phyloP scores from a whole-genome alignment of 2,797 vertebrate genomes.

The Coregonus ussuriensis region DNA sequence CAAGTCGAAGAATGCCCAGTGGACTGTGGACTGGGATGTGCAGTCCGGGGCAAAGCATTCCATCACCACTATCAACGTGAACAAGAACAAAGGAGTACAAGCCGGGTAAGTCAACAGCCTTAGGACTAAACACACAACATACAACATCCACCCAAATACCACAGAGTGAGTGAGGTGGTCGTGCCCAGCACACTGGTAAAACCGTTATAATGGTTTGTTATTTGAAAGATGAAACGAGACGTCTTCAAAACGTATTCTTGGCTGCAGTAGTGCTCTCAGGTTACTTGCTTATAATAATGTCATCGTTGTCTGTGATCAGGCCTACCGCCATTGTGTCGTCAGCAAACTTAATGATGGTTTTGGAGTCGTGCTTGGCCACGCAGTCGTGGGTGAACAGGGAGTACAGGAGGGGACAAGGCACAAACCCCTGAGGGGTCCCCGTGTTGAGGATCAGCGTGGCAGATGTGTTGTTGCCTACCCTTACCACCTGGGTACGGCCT shows the following conservation, averaged over 20 bases:
- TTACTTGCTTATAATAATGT: background rate
- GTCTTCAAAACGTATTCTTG: background rate
- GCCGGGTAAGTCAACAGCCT: conserved; percentile 78
- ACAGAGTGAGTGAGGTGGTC: background rate
- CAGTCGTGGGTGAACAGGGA: too few relatives aligned
- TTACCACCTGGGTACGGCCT: too few relatives aligned
- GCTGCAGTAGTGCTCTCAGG: background rate
- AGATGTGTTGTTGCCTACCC: too few relatives aligned
- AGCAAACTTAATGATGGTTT: too few relatives aligned
- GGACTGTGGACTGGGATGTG: conserved; percentile 91
- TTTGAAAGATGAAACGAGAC: background rate
- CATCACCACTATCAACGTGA: conserved; percentile 90
- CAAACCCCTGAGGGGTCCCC: too few relatives aligned
- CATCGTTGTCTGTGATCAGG: too few relatives aligned
- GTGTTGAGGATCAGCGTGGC: too few relatives aligned
- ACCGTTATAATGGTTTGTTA: background rate
- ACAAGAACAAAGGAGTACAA: conserved; percentile 76
- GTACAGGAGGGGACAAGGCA: too few relatives aligned
- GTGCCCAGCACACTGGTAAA: background rate
- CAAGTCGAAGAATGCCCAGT: conserved; percentile 86
- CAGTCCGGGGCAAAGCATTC: conserved; percentile 95
- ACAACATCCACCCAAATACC: too few relatives aligned
- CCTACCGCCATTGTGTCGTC: too few relatives aligned
- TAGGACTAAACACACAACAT: conserved; percentile 28
- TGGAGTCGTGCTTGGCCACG: too few relatives aligned